Base-by-base conservation (phyloP, 2,113 vertebrate species). In the Phrynosoma platyrhinos region DNA sequence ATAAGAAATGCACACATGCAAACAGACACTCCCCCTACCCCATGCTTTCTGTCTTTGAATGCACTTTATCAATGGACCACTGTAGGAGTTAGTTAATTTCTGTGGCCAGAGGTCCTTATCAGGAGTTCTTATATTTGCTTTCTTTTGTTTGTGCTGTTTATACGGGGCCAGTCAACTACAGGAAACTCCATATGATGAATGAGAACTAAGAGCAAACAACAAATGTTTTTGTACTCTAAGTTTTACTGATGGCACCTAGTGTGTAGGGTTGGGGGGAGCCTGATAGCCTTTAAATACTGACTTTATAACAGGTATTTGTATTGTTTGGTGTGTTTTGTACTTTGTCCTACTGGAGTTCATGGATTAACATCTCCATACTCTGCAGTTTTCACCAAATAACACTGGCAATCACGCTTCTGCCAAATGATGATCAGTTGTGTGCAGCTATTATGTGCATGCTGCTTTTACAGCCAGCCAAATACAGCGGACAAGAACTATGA, bases 401-500 rank as follows among this genome's bases (percentile, higher is more conserved):
- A n/a, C 32, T 82, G 16, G 25, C 52, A 40, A 84, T 71, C 20
- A 83, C 47, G 14, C 77, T 20, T 36, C 72, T 40, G 32, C 72
- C 23, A 75, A 40, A 58, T 40, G n/a, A 27, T 79, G 68, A 42
- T 21, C 30, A 58, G 58, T 9, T 14, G 32, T 52, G 55, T 18
- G 55, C 7, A 9, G 18, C n/a, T 69, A 30, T 25, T 27, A 23
- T 36, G 52, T 71, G 55, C 80, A 42, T 32, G 32, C 36, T 14
- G 52, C 94, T 95, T 92, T 91, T 91, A 80, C 82, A 16, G 25
- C 83, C 90, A 90, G 90, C 62, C 90, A 90, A 94, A 88, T 84
- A 87, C 82, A 91, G 89, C 2, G 82, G 90, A 80, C 81, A 94
- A 92, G 80, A 91, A 93, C 85, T 82, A 94, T 94, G 81, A 79